phyloP scores from a whole-genome alignment of 2,888 invertebrate genomes.

The Homarus gammarus region DNA sequence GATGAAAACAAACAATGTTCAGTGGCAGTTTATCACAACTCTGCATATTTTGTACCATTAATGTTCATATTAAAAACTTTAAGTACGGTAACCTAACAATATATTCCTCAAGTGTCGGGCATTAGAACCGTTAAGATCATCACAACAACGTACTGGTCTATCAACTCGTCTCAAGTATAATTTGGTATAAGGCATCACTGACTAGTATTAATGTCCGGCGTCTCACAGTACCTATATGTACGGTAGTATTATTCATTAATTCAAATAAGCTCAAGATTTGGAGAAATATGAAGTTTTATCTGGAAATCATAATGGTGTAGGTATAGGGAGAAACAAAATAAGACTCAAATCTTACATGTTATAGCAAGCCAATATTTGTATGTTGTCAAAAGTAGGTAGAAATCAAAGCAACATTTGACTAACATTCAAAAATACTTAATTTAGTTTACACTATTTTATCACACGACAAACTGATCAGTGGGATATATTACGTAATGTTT shows the following conservation, averaged over 20 bases:
- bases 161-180: not conserved
- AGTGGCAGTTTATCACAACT: not conserved
- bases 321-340: not conserved
- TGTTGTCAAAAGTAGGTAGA: no score
- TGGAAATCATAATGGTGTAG: not conserved
- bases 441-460: no score
- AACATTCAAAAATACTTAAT: no score
- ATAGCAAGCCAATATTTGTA: no score
- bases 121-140: not conserved
- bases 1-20: not conserved
- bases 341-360: no score
- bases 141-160: not conserved
- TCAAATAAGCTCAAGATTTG: not conserved
- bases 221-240: not conserved
- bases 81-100: not conserved
- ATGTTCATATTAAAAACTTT: not conserved
- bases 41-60: slow-evolving; percentile 17
- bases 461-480: no score
- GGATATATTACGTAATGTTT: no score
- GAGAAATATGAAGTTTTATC: not conserved
- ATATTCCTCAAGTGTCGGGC: not conserved
- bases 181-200: slow-evolving; percentile 1
- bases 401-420: no score
- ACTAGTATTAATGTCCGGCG: not conserved
- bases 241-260: not conserved